These are phyloP conservation scores for Deladenus siricidicola DNA, from an alignment of 2,888 invertebrate genomes.

Conservation along the genomic window DNA sequence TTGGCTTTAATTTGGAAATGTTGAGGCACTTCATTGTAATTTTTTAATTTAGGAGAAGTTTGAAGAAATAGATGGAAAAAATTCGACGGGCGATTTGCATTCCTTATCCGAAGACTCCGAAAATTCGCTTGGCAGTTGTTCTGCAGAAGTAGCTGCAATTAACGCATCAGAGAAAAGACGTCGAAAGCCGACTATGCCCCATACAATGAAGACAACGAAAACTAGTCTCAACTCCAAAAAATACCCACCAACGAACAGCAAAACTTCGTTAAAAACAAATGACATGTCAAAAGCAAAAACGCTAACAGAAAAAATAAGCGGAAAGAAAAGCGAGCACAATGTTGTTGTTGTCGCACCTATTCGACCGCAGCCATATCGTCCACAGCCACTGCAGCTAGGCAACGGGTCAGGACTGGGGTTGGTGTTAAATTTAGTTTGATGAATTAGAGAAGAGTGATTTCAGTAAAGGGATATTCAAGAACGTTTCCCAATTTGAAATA, in stretches of 20 bases:
- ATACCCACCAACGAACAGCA: neutral
- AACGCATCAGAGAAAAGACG: constrained; percentile 29
- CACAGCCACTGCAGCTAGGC: constrained; percentile 35
- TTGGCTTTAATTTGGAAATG: too few species aligned
- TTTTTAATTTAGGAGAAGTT: too few species aligned
- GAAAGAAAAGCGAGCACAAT: neutral
- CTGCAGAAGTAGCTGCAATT: constrained; percentile 53
- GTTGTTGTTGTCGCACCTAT: constrained; percentile 3
- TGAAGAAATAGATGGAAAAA: too few species aligned
- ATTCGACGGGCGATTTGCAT: neutral
- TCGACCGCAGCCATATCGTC: constrained; percentile 30
- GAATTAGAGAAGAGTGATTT: too few species aligned
- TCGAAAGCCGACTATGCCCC: constrained; percentile 13
- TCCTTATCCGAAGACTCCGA: constrained; percentile 8
- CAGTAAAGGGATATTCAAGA: too few species aligned
- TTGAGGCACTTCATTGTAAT: too few species aligned
- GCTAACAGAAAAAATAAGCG: neutral
- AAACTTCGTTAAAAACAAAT: neutral
- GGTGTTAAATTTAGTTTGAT: neutral
- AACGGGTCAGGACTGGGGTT: constrained; percentile 19
- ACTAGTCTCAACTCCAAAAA: neutral
- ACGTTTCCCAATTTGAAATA: too few species aligned
- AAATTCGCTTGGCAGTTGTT: constrained; percentile 46
- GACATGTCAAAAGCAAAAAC: neutral
- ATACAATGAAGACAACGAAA: neutral